Evolutionary conservation across 2,113 vertebrate genomes (phyloP).

Genomic region (Nibea coibor): DNA sequence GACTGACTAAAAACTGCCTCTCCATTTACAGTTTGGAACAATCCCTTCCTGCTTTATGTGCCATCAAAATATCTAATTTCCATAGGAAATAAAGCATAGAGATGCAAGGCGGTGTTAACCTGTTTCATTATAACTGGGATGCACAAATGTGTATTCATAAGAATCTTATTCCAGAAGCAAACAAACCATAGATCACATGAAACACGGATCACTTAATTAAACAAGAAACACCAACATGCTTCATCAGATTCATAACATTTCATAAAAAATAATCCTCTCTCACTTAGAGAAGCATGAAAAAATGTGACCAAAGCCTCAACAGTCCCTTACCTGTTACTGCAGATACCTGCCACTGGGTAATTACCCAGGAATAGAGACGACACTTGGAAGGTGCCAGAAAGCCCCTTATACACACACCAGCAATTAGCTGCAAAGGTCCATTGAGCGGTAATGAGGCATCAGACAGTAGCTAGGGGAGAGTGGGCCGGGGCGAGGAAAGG

Average conservation of each 20-base stretch:
- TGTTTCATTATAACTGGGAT: not conserved
- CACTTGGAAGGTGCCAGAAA: constrained; percentile 44
- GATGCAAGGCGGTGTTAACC: not conserved
- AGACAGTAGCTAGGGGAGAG: constrained; percentile 13
- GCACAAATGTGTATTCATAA: not conserved
- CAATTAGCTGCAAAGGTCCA: constrained; percentile 68
- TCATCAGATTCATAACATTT: not conserved
- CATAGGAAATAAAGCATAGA: not conserved
- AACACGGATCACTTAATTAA: not conserved
- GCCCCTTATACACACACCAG: constrained; percentile 56
- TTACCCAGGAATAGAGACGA: constrained; percentile 60
- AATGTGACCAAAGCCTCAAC: constrained; percentile 10
- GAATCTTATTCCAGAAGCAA: not conserved
- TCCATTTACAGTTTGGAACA: too few species aligned
- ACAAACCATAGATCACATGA: not conserved
- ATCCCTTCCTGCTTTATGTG: too few species aligned
- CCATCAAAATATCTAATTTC: not conserved
- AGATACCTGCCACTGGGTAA: constrained; percentile 54
- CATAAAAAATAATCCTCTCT: not conserved
- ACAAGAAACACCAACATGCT: constrained; percentile 1
- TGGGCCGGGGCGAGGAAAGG: not conserved
- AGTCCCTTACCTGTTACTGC: constrained; percentile 49
- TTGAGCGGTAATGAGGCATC: constrained; percentile 57
- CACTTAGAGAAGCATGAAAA: not conserved
- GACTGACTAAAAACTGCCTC: too few species aligned